Percentiles rank a stretch among this genome's conserved stretches.
Conservation (phyloP, 2,797 vertebrate genomes). For the Hippocampus kuda region DNA sequence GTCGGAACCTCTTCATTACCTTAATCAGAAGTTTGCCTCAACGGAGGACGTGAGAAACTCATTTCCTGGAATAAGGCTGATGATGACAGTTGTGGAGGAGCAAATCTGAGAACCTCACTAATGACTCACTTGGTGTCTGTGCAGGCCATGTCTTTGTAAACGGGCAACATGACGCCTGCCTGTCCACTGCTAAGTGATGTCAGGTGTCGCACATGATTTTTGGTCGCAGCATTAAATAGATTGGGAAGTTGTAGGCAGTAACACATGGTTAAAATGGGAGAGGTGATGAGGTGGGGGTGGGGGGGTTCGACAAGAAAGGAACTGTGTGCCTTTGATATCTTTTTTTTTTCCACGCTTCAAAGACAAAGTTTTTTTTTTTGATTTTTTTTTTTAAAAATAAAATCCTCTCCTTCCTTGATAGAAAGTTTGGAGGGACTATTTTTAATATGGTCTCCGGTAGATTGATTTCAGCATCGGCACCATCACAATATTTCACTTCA, state of each 20-base stretch:
- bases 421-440: slow-evolving; percentile 27
- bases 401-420: slow-evolving; percentile 27
- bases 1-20: slow-evolving; percentile 43
- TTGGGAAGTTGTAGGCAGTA: slow-evolving; percentile 42
- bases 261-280: slow-evolving; percentile 52
- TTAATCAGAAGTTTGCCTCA: slow-evolving; percentile 37
- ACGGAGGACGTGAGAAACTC: slow-evolving; percentile 40
- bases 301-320: slow-evolving; percentile 42
- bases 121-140: slow-evolving; percentile 47
- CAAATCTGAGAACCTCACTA: slow-evolving; percentile 37
- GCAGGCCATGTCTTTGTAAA: slow-evolving; percentile 21
- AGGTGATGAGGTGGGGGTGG: slow-evolving; percentile 44
- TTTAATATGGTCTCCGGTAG: slow-evolving; percentile 37
- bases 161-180: background rate
- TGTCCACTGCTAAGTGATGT: background rate
- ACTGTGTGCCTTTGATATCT: slow-evolving; percentile 50
- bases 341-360: slow-evolving; percentile 57
- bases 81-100: slow-evolving; percentile 46
- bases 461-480: slow-evolving; percentile 31
- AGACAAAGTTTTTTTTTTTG: slow-evolving; percentile 24
- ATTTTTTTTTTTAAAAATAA: slow-evolving; percentile 51
- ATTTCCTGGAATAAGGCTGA: slow-evolving; percentile 52
- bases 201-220: slow-evolving; percentile 25
- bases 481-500: background rate
- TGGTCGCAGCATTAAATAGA: slow-evolving; percentile 33